A percentile compares a stretch with the other conserved stretches of the same genome.
Evolutionary conservation across 2,113 vertebrate species (phyloP).

Genomic region (Panthera leo): DNA sequence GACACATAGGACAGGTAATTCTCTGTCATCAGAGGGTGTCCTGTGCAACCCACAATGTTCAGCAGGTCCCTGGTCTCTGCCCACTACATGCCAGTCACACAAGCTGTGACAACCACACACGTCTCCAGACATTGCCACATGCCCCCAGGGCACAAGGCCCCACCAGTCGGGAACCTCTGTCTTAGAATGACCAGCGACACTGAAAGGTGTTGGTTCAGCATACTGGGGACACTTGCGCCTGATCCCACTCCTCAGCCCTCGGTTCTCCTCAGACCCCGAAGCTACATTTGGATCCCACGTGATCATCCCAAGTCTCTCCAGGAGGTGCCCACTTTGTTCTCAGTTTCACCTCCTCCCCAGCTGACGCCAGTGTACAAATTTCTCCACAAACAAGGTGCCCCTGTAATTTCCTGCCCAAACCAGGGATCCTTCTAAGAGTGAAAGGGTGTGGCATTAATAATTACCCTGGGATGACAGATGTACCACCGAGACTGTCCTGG

Average conservation of each 20-base stretch:
- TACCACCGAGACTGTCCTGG: neutral
- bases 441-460: neutral
- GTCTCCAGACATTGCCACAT: neutral
- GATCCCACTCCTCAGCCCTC: neutral
- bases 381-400: neutral
- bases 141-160: neutral
- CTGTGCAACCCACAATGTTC: accelerated
- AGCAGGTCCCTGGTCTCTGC: neutral
- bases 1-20: neutral
- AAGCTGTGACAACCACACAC: neutral
- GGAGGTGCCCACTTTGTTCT: neutral
- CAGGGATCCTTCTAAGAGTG: neutral
- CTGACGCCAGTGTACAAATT: neutral
- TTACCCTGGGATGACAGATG: neutral
- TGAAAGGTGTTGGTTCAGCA: neutral
- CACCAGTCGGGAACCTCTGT: accelerated
- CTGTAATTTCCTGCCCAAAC: neutral
- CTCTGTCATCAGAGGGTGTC: no score
- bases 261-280: no score
- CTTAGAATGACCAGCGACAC: neutral
- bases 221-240: no score
- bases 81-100: neutral
- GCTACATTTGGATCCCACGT: neutral
- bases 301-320: neutral
- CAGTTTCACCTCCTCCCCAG: neutral